Evolutionary conservation across 2,888 invertebrate species (phyloP), one percentile per base, ranked within the genome.

Genomic region (Plagodis dolabraria): DNA sequence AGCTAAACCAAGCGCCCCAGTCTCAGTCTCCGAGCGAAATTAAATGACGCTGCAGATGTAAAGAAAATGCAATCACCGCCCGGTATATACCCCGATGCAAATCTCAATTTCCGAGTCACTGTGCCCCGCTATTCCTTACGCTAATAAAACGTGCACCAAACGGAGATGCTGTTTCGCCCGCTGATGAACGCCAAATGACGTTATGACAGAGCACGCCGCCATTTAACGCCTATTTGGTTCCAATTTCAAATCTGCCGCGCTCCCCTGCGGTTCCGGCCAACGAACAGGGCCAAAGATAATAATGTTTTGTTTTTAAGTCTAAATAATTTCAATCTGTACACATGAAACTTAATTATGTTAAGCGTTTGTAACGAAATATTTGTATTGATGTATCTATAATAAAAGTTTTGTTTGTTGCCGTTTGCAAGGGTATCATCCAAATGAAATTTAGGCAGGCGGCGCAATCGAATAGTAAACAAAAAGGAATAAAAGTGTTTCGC

Each of bases 181-280:
- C 87, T 92, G 92, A 92, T 92, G 92, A 92, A 89, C 90, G 89
- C 84, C 87, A 92, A 92, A 92, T 89, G 89, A 89, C 82, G 92
- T 92, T 92, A 92, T 91, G 88, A 90, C 89, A 89, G 86, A 88
- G 89, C 87, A 86, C 90, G 93, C 91, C 93, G 93, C 94, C 93
- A 94, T 94, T 94, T 94, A 94, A 94, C 94, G 94, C 94, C 94
- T 94, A 94, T 94, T 94, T 94, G 94, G 90, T 89, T 93, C 92
- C 93, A 93, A 92, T 91, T 89, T 92, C 93, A 93, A 94, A 93
- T 92, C 87, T 90, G 80, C 80, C 88, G 92, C 91, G 88, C 88
- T 86, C 90, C 91, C 84, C 86, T 82, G 84, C 81, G 83, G 84
- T 86, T 87, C 87, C 87, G 87, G 87, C 80, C 90, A 87, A 82